These are phyloP conservation scores for Phortica magna DNA, from an alignment of 2,888 invertebrate species.

Conservation along the genomic window DNA sequence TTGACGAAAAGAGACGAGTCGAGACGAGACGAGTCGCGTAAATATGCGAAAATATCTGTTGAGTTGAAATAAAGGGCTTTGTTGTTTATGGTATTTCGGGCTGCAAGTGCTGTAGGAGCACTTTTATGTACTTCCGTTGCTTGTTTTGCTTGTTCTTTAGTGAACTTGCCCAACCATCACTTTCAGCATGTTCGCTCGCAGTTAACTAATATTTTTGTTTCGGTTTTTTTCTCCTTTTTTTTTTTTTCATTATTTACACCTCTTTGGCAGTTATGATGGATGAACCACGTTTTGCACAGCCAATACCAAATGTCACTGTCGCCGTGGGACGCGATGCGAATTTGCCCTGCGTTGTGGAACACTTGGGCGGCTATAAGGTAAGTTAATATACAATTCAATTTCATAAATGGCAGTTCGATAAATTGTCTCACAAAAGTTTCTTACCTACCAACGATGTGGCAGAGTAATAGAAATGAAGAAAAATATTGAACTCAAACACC, in stretches of 20 bases:
- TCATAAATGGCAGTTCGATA: conserved; percentile 31
- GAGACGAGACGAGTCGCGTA: background rate
- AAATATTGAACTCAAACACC: conserved; percentile 13
- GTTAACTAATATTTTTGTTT: conserved; percentile 22
- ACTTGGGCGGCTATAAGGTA: conserved; percentile 93
- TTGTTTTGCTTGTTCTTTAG: conserved; percentile 36
- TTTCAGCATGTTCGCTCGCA: conserved; percentile 30
- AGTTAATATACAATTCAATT: conserved; percentile 55
- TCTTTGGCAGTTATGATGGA: conserved; percentile 87
- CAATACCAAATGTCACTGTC: conserved; percentile 94
- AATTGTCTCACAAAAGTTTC: background rate
- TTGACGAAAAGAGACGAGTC: background rate
- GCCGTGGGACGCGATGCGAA: conserved; percentile 93
- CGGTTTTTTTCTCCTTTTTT: background rate
- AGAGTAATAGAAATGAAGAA: conserved; percentile 10
- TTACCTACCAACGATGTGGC: background rate
- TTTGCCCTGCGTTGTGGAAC: conserved; percentile 93
- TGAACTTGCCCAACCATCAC: too few species aligned
- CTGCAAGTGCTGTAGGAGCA: background rate
- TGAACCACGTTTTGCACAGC: conserved; percentile 92
- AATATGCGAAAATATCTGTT: conserved; percentile 41
- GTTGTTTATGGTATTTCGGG: conserved; percentile 28
- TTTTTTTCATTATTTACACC: background rate
- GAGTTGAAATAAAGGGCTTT: conserved; percentile 42
- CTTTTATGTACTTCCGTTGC: conserved; percentile 11